A percentile compares a stretch with the other conserved stretches of the same genome.
phyloP scores from a whole-genome alignment of 2,888 invertebrate genomes.

The Yponomeuta evonymella region DNA sequence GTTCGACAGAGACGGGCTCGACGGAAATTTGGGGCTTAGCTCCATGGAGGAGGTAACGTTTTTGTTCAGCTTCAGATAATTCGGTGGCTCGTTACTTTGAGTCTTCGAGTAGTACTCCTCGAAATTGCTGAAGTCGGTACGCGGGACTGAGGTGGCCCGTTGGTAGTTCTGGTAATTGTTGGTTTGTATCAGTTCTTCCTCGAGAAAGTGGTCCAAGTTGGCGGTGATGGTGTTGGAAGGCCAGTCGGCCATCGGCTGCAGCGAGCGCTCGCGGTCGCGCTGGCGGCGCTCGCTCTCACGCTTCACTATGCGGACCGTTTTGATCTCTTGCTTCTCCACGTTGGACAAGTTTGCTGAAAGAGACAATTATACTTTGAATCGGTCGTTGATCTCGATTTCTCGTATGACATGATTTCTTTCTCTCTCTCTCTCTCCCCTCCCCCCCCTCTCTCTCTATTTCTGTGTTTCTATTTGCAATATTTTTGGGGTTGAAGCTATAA shows the following conservation, averaged over 20 bases:
- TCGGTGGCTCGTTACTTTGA: constrained; percentile 41
- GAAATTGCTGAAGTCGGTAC: constrained; percentile 58
- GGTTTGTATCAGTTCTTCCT: constrained; percentile 63
- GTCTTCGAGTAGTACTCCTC: constrained; percentile 49
- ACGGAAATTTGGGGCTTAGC: constrained; percentile 64
- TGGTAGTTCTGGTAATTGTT: constrained; percentile 40
- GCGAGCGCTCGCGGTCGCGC: constrained; percentile 83
- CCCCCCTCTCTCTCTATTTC: no score
- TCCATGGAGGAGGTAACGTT: constrained; percentile 53
- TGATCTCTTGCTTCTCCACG: constrained; percentile 91
- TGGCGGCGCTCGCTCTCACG: constrained; percentile 91
- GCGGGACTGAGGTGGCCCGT: constrained; percentile 73
- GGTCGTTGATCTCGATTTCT: no score
- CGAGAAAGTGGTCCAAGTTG: constrained; percentile 66
- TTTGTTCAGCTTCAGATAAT: constrained; percentile 40
- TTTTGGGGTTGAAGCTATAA: no score
- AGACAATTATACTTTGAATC: no score
- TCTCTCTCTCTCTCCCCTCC: no score
- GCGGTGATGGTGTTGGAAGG: constrained; percentile 53
- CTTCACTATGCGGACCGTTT: constrained; percentile 95
- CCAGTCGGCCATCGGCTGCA: constrained; percentile 70
- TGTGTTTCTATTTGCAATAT: no score
- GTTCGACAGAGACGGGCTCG: constrained; percentile 65
- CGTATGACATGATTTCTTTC: no score
- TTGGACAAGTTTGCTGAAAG: constrained; percentile 79